A percentile compares a stretch with the other conserved stretches of the same genome.
Evolutionary conservation across 2,113 vertebrate species (phyloP).

Genomic region (Anas platyrhynchos): DNA sequence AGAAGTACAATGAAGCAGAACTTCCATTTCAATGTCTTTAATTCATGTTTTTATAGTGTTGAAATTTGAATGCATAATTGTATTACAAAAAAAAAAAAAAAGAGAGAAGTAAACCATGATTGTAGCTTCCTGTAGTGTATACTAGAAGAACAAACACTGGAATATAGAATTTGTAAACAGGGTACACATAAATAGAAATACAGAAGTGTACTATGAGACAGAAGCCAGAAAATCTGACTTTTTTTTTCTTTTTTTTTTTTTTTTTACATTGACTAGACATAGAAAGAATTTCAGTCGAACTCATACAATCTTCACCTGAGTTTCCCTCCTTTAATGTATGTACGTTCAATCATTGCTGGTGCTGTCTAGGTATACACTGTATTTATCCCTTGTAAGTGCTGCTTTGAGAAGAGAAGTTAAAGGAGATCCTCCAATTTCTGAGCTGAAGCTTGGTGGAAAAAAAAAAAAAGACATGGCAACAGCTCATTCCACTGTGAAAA

Average conservation of each 20-base stretch:
- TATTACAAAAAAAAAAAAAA: background rate
- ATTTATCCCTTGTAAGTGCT: background rate
- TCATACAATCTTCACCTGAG: background rate
- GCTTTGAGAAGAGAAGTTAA: background rate
- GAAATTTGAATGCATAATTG: background rate
- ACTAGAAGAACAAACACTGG: background rate
- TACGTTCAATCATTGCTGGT: background rate
- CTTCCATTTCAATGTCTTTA: background rate
- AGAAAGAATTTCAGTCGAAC: background rate
- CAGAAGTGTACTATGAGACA: background rate
- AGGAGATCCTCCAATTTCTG: background rate
- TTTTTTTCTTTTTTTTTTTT: background rate
- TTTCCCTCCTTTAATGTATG: background rate
- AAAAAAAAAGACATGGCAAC: background rate
- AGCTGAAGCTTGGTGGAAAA: background rate
- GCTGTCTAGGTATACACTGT: background rate
- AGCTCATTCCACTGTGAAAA: background rate
- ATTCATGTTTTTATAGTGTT: background rate
- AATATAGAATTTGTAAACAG: background rate
- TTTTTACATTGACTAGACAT: background rate
- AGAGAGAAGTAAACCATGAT: background rate
- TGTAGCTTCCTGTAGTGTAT: background rate
- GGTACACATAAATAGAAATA: background rate
- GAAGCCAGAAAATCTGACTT: background rate
- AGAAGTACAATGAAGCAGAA: background rate